Base-by-base conservation (phyloP, 1,140 invertebrate species). In the Leptinotarsa lineolata region DNA sequence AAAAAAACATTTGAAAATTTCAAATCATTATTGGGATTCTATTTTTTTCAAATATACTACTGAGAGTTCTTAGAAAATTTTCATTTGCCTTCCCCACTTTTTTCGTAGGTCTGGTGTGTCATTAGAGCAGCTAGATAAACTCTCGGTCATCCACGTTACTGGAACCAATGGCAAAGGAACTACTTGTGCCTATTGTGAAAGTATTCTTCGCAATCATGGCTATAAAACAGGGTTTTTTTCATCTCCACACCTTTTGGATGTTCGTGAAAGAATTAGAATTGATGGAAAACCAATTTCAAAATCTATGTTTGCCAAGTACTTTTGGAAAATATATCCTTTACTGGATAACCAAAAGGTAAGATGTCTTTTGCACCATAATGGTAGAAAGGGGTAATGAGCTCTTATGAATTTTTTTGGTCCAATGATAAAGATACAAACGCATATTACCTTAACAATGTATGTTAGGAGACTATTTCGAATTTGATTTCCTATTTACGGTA, bases 91-190 rank as follows among this genome's bases (percentile, higher is more conserved):
- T 54, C 15, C 64, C 60, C 15, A 70, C 44, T 30, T 70, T 30
- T 58, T 60, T 73, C 76, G 39, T 73, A 84, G 92, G 72, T 89
- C 88, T 68, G 94, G 94, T 20, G 83, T 97, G 1, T 84, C 86
- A 20, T 45, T 90, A 20, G 84, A 90, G 2, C 87, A 89, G 65
- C 81, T 95, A 44, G 89, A 94, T 75, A 81, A 85, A 20, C 81
- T 99, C 13, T 92, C 93, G 68, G 87, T 97, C 8, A 97, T 99
- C 78, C 97, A 99, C 87, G 91, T 99, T 1, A 88, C 94, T 78
- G 98, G 98, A 6, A 99, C 97, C 0, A 99, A 99, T 88, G 97
- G 97, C 46, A 95, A 95, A 88, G 93, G 93, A 20, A 97, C 96
- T 16, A 99, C 97, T 0, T 97, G 97, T 85, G 96, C 97, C 0